Conservation (phyloP, 2,113 vertebrate genomes). For the Platycercus adscitus region DNA sequence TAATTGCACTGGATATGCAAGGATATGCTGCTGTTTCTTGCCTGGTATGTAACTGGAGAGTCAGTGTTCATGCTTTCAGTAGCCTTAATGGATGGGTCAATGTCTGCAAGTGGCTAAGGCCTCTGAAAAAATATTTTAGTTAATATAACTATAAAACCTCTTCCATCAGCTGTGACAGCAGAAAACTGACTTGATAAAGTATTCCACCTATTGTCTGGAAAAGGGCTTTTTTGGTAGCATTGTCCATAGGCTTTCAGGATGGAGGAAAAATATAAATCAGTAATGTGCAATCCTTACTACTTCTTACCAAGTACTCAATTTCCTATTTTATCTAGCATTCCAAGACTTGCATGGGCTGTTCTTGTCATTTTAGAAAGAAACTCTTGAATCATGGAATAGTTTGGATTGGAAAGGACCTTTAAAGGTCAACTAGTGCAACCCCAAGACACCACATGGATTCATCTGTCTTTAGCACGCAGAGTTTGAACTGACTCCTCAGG, state of each 20-base stretch:
- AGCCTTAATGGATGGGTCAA: not conserved
- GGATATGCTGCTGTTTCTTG: not conserved
- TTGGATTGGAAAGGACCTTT: not conserved
- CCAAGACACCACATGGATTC: not conserved
- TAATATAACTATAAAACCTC: not conserved
- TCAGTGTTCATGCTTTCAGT: not conserved
- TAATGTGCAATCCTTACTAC: not conserved
- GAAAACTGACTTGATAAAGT: not conserved
- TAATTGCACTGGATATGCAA: not conserved
- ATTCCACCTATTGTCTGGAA: not conserved
- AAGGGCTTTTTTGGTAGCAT: not conserved
- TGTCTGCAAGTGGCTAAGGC: not conserved
- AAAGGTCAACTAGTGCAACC: not conserved
- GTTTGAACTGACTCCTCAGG: not conserved
- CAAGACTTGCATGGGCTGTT: not conserved
- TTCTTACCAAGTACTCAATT: not conserved
- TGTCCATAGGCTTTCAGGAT: not conserved
- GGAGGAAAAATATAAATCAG: not conserved
- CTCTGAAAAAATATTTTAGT: not conserved
- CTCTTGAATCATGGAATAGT: not conserved
- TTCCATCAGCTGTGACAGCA: not conserved
- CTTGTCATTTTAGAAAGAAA: not conserved
- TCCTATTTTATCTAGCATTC: not conserved
- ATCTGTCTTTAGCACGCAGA: not conserved
- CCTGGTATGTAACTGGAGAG: not conserved